A percentile compares a stretch with the other conserved stretches of the same genome.
These are phyloP conservation scores for Dipus sagitta DNA, from an alignment of 2,797 vertebrate species.

Conservation along the genomic window DNA sequence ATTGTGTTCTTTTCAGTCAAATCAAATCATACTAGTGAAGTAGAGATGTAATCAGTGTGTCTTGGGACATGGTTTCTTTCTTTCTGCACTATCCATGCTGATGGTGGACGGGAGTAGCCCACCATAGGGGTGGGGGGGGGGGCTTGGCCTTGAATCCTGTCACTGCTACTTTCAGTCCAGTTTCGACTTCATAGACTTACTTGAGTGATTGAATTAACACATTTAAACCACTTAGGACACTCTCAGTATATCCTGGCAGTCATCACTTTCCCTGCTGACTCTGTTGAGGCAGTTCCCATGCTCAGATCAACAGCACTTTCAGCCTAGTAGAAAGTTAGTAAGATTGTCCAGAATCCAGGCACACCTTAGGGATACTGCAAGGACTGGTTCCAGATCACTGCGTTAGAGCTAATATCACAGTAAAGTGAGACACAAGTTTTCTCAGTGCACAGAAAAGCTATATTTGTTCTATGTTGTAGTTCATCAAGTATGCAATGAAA, in stretches of 20 bases:
- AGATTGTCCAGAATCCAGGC: too few species aligned
- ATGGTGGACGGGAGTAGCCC: not conserved
- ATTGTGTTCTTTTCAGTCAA: conserved; percentile 54
- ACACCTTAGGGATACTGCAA: not conserved
- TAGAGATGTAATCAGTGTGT: not conserved
- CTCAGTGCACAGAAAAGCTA: not conserved
- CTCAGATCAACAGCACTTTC: not conserved
- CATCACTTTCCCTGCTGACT: not conserved
- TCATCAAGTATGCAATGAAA: not conserved
- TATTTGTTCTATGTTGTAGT: not conserved
- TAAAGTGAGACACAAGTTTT: not conserved
- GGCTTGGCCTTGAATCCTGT: not conserved
- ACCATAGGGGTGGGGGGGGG: too few species aligned
- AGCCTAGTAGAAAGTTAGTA: not conserved
- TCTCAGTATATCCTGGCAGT: fast-evolving
- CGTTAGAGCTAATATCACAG: not conserved
- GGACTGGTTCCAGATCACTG: not conserved
- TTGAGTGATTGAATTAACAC: not conserved
- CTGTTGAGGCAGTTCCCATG: not conserved
- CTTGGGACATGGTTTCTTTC: not conserved
- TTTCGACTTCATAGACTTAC: not conserved
- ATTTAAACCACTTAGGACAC: not conserved
- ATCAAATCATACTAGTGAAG: not conserved
- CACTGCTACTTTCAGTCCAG: not conserved
- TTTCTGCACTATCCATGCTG: fast-evolving